Evolutionary conservation across 2,113 vertebrate genomes (phyloP).

Genomic region (Nothocercus nigrocapillus): DNA sequence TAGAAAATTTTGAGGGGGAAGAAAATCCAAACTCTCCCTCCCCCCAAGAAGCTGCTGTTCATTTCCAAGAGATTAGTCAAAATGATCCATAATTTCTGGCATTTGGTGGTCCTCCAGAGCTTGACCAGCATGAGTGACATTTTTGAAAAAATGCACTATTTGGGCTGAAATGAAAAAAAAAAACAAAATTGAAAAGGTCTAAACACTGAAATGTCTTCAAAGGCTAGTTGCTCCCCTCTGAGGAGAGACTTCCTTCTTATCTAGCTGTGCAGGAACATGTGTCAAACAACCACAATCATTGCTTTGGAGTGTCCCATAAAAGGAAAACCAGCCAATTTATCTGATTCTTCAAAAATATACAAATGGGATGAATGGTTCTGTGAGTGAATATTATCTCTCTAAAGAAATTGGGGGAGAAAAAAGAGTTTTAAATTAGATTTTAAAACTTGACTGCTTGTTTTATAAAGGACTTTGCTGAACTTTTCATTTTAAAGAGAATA

Average conservation of each 20-base stretch:
- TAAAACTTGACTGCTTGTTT: neutral
- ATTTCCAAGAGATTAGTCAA: neutral
- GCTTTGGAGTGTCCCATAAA: constrained; percentile 41
- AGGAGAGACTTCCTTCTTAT: constrained; percentile 51
- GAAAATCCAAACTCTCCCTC: neutral
- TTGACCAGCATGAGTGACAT: neutral
- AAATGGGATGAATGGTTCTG: constrained; percentile 14
- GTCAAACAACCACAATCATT: constrained; percentile 33
- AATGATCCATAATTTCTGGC: constrained; percentile 8
- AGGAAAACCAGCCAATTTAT: constrained; percentile 15
- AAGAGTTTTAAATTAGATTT: neutral
- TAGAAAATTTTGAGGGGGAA: neutral
- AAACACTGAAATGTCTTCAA: constrained; percentile 44
- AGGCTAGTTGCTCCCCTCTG: neutral
- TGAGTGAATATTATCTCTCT: constrained; percentile 12
- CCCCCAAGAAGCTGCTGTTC: neutral
- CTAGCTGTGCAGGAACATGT: constrained; percentile 18
- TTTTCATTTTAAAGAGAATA: constrained; percentile 65
- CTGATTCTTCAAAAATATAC: constrained; percentile 35
- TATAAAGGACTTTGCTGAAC: constrained; percentile 61
- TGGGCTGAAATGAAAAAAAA: neutral
- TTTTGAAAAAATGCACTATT: neutral
- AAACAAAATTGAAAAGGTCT: neutral
- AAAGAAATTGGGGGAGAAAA: constrained; percentile 11
- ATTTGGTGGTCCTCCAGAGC: neutral